Evolutionary conservation across 2,797 vertebrate species (phyloP), one percentile per base, ranked within the genome.

Genomic region (Cyprinella venusta): DNA sequence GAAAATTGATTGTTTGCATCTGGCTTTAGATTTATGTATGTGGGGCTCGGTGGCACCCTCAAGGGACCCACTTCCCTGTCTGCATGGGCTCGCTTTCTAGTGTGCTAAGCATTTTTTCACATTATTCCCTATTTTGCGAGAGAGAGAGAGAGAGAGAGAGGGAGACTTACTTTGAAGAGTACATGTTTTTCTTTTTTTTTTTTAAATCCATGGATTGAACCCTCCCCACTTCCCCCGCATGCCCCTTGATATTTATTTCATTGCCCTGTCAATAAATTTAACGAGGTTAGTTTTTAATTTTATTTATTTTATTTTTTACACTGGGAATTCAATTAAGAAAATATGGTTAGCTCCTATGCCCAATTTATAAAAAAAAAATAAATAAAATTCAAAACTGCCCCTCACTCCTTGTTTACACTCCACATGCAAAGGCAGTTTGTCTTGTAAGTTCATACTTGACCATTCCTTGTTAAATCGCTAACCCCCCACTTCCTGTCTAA

Each of bases 211-310:
- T 97, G 93, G 90, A 94, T 95, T 93, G 92, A 97, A 95, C 92
- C 92, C 90, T 92, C 93, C 92, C 19, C 89, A 92, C 92, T 83
- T 87, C 90, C 92, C 94, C 92, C 91, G 21, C 88, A 90, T 92
- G 92, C 92, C 91, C 84, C 92, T 93, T 92, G 95, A 96, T 96
- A 96, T 97, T 96, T 97, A 96, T 96, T 96, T 96, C 94, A 96
- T 93, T 96, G 95, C 95, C 94, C 94, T 95, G 95, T 97, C 96
- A 96, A 97, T 98, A 97, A 95, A 96, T 96, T 94, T 95, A 96
- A 97, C 94, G 94, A 96, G 95, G 94, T 96, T 96, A 96, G 93
- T 94, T 96, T 79, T 97, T 95, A 33, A 33, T 33, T 33, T 33
- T 33, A 33, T 33, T 33, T 33, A 33, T 33, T 33, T 33, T 33